A percentile compares a stretch with the other conserved stretches of the same genome.
Conservation (phyloP, 2,113 vertebrate genomes). For the Suncus etruscus region DNA sequence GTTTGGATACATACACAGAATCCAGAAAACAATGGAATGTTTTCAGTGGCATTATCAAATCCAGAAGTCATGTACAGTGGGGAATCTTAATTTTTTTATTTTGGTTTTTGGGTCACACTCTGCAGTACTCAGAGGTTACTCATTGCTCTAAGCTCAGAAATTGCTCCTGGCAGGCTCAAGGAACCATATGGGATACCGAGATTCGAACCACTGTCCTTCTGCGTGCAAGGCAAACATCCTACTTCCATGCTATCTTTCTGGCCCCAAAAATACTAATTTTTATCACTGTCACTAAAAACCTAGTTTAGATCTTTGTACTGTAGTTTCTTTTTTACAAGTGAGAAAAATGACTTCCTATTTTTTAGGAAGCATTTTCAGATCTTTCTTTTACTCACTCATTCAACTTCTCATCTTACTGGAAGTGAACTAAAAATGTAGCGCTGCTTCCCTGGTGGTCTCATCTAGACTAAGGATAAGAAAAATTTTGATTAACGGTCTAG, state of each 20-base stretch:
- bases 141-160: no score
- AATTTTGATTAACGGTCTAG: conserved; percentile 6
- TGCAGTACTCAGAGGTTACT: no score
- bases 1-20: neutral
- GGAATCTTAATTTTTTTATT: neutral
- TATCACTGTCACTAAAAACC: neutral
- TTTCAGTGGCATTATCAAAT: neutral
- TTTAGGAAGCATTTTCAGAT: neutral
- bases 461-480: neutral
- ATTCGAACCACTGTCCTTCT: no score
- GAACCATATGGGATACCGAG: no score
- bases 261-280: no score
- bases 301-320: neutral
- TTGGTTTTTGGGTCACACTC: no score
- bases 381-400: neutral
- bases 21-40: neutral
- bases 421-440: neutral
- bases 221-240: no score
- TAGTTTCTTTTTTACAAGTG: neutral
- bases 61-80: neutral
- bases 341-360: neutral
- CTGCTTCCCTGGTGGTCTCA: neutral
- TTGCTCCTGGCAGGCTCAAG: no score
- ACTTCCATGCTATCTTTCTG: no score
- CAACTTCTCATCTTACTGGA: neutral